Percentiles rank a stretch among this genome's conserved stretches.
Evolutionary conservation across 2,113 vertebrate genomes (phyloP).

Genomic region (Pantherophis guttatus): DNA sequence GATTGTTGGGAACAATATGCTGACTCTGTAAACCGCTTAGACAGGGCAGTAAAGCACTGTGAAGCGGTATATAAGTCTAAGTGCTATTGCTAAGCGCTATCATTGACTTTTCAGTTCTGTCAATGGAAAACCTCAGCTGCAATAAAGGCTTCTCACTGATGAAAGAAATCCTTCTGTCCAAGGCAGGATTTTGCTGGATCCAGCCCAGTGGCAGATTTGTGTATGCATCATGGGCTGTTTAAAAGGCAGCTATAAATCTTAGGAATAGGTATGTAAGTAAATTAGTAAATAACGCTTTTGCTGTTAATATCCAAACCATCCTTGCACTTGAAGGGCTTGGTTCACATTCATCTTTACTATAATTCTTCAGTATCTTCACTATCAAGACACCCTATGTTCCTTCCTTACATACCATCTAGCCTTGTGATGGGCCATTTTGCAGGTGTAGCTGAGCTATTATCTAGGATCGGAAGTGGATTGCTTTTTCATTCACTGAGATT

Average conservation of each 20-base stretch:
- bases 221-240: neutral
- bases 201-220: neutral
- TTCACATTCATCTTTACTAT: neutral
- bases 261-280: neutral
- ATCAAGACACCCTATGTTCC: conserved; percentile 15
- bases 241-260: neutral
- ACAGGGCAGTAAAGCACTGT: too few relatives aligned
- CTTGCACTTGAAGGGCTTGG: neutral
- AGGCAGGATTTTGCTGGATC: neutral
- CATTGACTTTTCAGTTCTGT: neutral
- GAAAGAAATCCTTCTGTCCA: neutral
- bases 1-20: too few relatives aligned
- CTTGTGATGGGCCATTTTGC: conserved; percentile 50
- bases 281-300: neutral
- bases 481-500: conserved; percentile 64
- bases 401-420: conserved; percentile 42
- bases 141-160: neutral
- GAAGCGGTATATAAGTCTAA: too few relatives aligned
- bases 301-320: neutral
- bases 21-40: too few relatives aligned
- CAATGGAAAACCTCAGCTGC: neutral
- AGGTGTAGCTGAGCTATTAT: conserved; percentile 52
- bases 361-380: conserved; percentile 4
- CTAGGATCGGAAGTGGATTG: conserved; percentile 54
- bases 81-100: too few relatives aligned